phyloP scores from a whole-genome alignment of 1,140 invertebrate genomes.

The Procambarus virginalis region DNA sequence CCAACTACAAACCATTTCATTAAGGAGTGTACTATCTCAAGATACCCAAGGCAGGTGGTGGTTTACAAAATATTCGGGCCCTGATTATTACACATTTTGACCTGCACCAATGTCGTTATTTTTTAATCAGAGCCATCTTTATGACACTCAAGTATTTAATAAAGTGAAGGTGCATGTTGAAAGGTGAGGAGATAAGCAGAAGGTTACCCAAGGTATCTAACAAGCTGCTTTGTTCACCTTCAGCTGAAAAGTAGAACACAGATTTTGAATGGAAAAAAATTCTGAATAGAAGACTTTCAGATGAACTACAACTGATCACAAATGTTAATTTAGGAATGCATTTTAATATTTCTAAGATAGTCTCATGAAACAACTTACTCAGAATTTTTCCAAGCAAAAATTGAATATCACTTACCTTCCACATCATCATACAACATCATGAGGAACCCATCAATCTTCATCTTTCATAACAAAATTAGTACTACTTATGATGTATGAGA shows the following conservation, averaged over 20 bases:
- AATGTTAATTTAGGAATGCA: no score
- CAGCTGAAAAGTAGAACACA: conserved; percentile 30
- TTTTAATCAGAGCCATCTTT: neutral
- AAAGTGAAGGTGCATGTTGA: conserved; percentile 15
- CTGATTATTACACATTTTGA: neutral
- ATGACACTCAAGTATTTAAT: neutral
- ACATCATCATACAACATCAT: neutral
- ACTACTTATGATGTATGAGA: neutral
- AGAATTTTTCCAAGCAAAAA: conserved; percentile 11
- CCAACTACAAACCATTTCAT: neutral
- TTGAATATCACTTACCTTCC: conserved; percentile 29
- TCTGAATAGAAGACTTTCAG: neutral
- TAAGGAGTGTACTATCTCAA: neutral
- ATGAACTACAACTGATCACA: no score
- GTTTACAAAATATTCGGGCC: neutral
- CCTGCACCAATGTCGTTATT: neutral
- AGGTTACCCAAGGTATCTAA: conserved; percentile 3
- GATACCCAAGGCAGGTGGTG: neutral
- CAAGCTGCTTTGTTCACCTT: conserved; percentile 30
- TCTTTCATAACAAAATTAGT: neutral
- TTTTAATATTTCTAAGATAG: no score
- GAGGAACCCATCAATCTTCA: neutral
- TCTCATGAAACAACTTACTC: neutral
- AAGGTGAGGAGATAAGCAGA: conserved; percentile 1
- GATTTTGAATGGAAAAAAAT: conserved; percentile 20